These are phyloP conservation scores for Gopherus evgoodei DNA, from an alignment of 2,113 vertebrate species.

Conservation along the genomic window DNA sequence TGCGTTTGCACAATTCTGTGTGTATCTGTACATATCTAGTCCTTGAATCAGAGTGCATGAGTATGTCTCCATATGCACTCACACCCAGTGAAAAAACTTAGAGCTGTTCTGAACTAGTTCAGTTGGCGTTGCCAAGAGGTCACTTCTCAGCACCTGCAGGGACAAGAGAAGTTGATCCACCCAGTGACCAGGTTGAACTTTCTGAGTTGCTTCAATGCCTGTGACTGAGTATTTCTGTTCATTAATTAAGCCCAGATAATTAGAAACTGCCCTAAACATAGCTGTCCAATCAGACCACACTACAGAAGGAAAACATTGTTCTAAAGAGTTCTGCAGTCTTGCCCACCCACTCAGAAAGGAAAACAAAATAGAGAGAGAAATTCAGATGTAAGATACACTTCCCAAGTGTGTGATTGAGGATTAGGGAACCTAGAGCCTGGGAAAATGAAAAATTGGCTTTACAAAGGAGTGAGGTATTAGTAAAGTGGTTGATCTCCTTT, in stretches of 20 bases:
- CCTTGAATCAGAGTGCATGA: background rate
- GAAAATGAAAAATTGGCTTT: background rate
- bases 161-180: background rate
- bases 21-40: background rate
- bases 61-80: background rate
- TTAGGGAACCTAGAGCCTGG: accelerated
- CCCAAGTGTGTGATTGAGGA: background rate
- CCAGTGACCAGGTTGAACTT: slow-evolving; percentile 42
- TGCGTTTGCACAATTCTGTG: background rate
- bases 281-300: slow-evolving; percentile 23
- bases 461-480: background rate
- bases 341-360: background rate
- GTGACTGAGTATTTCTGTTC: slow-evolving; percentile 47
- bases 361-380: slow-evolving; percentile 22
- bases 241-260: slow-evolving; percentile 63
- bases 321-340: background rate
- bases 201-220: background rate
- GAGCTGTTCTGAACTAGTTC: background rate
- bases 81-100: background rate
- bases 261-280: slow-evolving; percentile 60
- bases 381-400: slow-evolving; percentile 8
- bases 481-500: background rate
- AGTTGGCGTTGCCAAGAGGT: background rate
- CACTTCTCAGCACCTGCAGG: background rate
- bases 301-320: slow-evolving; percentile 31